A percentile compares a stretch with the other conserved stretches of the same genome.
phyloP scores from a whole-genome alignment of 2,888 invertebrate species.

The Drosophila phalerata region DNA sequence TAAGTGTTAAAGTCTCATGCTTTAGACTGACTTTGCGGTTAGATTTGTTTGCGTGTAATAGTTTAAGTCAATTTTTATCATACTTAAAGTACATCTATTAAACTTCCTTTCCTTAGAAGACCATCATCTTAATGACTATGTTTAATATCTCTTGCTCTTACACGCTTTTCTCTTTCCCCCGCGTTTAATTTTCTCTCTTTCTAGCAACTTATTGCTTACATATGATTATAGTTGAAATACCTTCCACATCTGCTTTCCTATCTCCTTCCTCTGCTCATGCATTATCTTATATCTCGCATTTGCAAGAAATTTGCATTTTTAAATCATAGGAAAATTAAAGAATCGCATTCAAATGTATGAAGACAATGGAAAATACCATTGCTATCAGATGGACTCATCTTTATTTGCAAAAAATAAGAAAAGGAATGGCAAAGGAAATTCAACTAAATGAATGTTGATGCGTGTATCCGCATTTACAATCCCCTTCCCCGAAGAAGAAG shows the following conservation, averaged over 20 bases:
- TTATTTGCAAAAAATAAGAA: constrained; percentile 27
- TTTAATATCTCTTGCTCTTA: background rate
- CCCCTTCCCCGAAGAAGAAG: constrained; percentile 7
- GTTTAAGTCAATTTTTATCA: too few relatives aligned
- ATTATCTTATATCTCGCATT: constrained; percentile 28
- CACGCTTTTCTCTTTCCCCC: background rate
- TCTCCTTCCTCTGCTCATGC: constrained; percentile 7
- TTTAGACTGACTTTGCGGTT: too few relatives aligned
- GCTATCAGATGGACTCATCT: constrained; percentile 52
- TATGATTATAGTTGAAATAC: background rate
- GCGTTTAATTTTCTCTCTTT: background rate
- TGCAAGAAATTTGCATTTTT: constrained; percentile 51
- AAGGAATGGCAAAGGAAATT: constrained; percentile 1
- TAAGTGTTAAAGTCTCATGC: too few relatives aligned
- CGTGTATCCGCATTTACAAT: constrained; percentile 58
- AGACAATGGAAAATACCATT: constrained; percentile 42
- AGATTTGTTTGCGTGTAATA: too few relatives aligned
- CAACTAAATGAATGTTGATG: constrained; percentile 58
- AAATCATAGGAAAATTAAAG: constrained; percentile 53
- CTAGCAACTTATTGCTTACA: background rate
- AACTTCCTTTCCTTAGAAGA: background rate
- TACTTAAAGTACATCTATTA: too few relatives aligned
- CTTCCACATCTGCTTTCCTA: background rate
- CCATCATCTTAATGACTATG: background rate
- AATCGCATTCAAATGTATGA: constrained; percentile 43